Percentiles rank a stretch among this genome's conserved stretches.
phyloP scores from a whole-genome alignment of 2,888 invertebrate species.

The Tillus elongatus region DNA sequence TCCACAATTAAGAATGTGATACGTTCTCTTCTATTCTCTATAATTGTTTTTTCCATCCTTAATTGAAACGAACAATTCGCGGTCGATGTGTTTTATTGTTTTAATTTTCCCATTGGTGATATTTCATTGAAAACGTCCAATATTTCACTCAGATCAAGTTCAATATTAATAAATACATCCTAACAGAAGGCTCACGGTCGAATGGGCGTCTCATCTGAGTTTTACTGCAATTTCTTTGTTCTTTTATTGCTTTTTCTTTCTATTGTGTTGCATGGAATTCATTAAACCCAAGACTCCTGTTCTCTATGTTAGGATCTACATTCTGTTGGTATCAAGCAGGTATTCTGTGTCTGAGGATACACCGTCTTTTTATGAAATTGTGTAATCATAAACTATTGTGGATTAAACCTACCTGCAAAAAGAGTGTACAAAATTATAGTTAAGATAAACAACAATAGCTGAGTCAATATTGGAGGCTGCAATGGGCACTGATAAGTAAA shows the following conservation, averaged over 20 bases:
- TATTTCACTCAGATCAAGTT: conserved; percentile 27
- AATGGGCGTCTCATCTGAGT: conserved; percentile 1
- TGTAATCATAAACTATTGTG: too few relatives aligned
- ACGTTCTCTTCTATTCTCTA: neutral
- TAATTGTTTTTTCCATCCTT: conserved; percentile 1
- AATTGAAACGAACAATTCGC: conserved; percentile 1
- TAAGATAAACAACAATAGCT: too few relatives aligned
- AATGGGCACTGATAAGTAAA: too few relatives aligned
- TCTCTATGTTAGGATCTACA: too few relatives aligned
- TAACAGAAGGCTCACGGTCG: conserved; percentile 21
- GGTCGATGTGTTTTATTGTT: conserved; percentile 1
- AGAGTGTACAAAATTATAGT: too few relatives aligned
- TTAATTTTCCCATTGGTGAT: conserved; percentile 9
- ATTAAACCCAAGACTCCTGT: too few relatives aligned
- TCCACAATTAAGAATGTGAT: conserved; percentile 2
- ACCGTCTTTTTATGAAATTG: too few relatives aligned
- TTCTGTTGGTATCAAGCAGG: too few relatives aligned
- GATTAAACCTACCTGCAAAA: too few relatives aligned
- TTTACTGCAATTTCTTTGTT: neutral
- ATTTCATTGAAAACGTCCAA: conserved; percentile 25
- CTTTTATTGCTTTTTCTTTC: conserved; percentile 1
- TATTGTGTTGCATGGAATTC: neutral
- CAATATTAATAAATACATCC: conserved; percentile 32
- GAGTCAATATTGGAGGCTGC: too few relatives aligned
- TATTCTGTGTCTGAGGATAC: too few relatives aligned